A percentile compares a stretch with the other conserved stretches of the same genome.
Evolutionary conservation across 2,113 vertebrate genomes (phyloP).

Genomic region (Varanus komodoensis): DNA sequence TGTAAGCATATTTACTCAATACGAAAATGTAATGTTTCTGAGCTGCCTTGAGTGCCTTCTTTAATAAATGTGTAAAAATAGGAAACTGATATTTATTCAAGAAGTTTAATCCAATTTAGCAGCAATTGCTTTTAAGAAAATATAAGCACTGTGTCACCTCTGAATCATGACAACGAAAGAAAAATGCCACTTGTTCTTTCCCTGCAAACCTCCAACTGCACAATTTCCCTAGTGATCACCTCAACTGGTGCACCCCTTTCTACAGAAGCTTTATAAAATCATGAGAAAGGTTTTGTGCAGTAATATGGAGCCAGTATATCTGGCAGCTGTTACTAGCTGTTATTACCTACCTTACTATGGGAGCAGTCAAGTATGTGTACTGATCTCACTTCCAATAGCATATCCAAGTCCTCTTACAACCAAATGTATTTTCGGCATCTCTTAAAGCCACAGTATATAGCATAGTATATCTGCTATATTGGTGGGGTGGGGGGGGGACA

Average conservation of each 20-base stretch:
- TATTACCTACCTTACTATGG: background rate
- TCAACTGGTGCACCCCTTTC: background rate
- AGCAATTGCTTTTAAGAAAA: background rate
- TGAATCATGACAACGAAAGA: background rate
- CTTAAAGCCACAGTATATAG: background rate
- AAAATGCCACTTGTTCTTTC: background rate
- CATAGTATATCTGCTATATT: background rate
- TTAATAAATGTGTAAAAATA: background rate
- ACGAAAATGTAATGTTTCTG: background rate
- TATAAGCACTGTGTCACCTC: background rate
- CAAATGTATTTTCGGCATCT: background rate
- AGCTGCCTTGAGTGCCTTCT: background rate
- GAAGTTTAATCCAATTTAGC: background rate
- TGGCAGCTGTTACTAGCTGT: background rate
- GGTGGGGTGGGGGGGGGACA: background rate
- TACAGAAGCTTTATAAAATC: background rate
- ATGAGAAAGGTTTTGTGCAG: background rate
- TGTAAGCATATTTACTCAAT: background rate
- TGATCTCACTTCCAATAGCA: background rate
- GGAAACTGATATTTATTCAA: background rate
- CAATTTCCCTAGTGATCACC: background rate
- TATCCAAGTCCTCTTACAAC: background rate
- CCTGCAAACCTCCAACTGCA: background rate
- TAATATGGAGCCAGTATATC: background rate
- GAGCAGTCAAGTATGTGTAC: background rate